Evolutionary conservation across 2,113 vertebrate genomes (phyloP).

Genomic region (Promerops cafer): DNA sequence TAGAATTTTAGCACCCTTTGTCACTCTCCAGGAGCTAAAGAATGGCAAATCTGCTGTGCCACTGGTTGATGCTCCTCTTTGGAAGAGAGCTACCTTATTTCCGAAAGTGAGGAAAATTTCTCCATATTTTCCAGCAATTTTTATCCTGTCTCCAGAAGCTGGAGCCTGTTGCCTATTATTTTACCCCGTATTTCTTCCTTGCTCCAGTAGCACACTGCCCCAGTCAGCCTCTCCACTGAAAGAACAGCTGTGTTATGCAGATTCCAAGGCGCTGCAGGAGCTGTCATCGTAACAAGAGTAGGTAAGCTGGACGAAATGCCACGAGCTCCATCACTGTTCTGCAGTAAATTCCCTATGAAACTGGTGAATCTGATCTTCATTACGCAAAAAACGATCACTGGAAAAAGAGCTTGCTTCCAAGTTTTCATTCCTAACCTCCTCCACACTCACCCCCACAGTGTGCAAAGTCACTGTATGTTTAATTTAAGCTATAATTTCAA

Average conservation of each 20-base stretch:
- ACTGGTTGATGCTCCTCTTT: neutral
- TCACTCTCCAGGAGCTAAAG: neutral
- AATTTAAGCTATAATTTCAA: neutral
- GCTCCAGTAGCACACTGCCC: neutral
- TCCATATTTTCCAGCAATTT: neutral
- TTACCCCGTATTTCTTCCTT: neutral
- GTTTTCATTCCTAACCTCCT: neutral
- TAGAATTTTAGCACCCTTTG: neutral
- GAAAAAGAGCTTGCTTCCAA: neutral
- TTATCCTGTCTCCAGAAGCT: neutral
- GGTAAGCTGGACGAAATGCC: neutral
- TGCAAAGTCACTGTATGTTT: neutral
- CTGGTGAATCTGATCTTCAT: neutral
- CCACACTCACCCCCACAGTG: accelerated
- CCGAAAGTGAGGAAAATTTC: neutral
- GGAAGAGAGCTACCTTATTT: neutral
- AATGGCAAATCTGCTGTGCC: neutral
- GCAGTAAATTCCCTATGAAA: neutral
- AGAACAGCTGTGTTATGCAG: neutral
- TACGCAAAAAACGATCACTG: neutral
- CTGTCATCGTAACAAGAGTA: neutral
- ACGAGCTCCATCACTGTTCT: neutral
- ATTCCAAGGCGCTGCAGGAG: neutral
- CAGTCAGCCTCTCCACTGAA: neutral
- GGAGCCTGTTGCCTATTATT: neutral